These are phyloP conservation scores for Leptodactylus fallax DNA, from an alignment of 2,797 vertebrate species.

Conservation along the genomic window DNA sequence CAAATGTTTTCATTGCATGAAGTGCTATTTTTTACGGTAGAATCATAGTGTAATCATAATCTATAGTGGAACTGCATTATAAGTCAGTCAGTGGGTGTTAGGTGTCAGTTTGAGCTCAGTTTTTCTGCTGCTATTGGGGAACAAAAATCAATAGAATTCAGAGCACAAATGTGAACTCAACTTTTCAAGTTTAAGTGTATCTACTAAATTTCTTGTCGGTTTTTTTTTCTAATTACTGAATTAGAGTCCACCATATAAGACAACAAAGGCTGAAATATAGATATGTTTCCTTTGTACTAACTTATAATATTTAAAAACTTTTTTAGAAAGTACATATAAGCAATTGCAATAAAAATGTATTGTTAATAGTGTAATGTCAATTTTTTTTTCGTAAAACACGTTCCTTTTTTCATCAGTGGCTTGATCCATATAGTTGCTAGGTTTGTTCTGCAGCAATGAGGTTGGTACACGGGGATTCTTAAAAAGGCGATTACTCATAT, in stretches of 20 bases:
- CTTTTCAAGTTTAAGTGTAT: too few species aligned
- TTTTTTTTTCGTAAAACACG: not conserved
- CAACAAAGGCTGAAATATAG: not conserved
- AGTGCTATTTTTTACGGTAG: too few species aligned
- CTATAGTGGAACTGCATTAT: too few species aligned
- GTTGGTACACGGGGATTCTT: not conserved
- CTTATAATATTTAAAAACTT: not conserved
- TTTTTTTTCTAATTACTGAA: not conserved
- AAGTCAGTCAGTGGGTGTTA: too few species aligned
- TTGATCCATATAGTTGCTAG: slow-evolving; percentile 22
- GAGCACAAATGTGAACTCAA: too few species aligned
- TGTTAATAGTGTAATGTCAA: not conserved
- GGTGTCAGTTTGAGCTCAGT: not conserved
- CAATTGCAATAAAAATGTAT: not conserved
- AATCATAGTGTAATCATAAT: too few species aligned
- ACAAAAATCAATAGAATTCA: too few species aligned
- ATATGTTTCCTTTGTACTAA: not conserved
- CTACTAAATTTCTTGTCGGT: too few species aligned
- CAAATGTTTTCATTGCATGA: too few species aligned
- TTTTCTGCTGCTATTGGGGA: not conserved
- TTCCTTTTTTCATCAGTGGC: not conserved
- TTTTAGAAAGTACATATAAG: not conserved
- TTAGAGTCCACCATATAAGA: not conserved
- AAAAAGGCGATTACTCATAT: slow-evolving; percentile 49
- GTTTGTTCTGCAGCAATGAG: slow-evolving; percentile 22